These are phyloP conservation scores for Setipinna tenuifilis DNA, from an alignment of 2,797 vertebrate genomes.

Conservation along the genomic window DNA sequence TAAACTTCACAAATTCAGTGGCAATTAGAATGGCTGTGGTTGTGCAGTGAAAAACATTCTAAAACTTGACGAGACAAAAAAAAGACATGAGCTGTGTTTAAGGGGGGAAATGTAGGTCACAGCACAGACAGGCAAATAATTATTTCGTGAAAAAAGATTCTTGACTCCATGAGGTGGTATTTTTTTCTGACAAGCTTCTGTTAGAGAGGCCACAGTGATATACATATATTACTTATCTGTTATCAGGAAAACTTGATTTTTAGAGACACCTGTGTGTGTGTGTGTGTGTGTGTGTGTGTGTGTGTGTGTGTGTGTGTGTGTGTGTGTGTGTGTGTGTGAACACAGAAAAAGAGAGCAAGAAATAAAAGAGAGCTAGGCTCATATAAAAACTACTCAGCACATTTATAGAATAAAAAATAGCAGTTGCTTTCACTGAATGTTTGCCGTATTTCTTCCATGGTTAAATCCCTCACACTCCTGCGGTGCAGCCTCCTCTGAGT, in stretches of 20 bases:
- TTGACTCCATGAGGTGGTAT: neutral
- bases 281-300: neutral
- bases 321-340: slow-evolving; percentile 20
- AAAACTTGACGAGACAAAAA: neutral
- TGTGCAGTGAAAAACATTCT: neutral
- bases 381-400: neutral
- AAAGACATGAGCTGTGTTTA: neutral
- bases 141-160: neutral
- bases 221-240: neutral
- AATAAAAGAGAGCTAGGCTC: no score
- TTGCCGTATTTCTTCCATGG: neutral
- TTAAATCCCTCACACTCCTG: no score
- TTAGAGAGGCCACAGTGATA: neutral
- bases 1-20: slow-evolving; percentile 26
- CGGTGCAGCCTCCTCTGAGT: no score
- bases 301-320: slow-evolving; percentile 6
- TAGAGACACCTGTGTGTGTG: no score
- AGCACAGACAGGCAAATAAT: neutral
- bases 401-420: neutral
- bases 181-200: neutral
- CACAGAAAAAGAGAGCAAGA: neutral
- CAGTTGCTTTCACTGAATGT: neutral
- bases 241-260: neutral
- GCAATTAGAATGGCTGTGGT: slow-evolving; percentile 27
- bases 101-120: neutral